phyloP scores from a whole-genome alignment of 2,888 invertebrate genomes.

The Tenthredo livida region DNA sequence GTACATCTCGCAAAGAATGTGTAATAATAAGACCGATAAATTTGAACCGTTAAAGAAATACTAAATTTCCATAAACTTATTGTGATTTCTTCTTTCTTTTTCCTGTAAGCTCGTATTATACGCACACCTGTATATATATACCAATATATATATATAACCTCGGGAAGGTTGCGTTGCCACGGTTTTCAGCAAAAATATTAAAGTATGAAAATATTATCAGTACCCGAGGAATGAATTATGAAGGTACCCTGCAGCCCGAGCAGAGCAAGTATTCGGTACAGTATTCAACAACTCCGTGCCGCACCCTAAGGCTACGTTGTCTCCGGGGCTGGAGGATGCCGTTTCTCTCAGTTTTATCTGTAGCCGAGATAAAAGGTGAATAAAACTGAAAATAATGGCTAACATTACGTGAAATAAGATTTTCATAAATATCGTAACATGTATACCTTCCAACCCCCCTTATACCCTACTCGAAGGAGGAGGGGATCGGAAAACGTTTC shows the following conservation, averaged over 20 bases:
- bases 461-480: background rate
- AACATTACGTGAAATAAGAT: slow-evolving; percentile 66
- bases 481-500: slow-evolving; percentile 4
- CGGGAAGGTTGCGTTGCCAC: slow-evolving; percentile 9
- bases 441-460: background rate
- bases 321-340: background rate
- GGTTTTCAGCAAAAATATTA: slow-evolving; percentile 21
- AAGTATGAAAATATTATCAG: slow-evolving; percentile 52
- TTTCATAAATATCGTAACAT: slow-evolving; percentile 58
- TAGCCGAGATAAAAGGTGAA: slow-evolving; percentile 58
- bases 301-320: slow-evolving; percentile 27
- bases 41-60: slow-evolving; percentile 30
- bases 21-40: slow-evolving; percentile 40
- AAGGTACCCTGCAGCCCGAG: slow-evolving; percentile 26
- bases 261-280: slow-evolving; percentile 35
- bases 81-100: slow-evolving; percentile 13
- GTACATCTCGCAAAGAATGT: slow-evolving; percentile 19
- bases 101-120: background rate
- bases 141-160: background rate
- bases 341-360: slow-evolving; percentile 20
- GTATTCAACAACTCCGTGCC: slow-evolving; percentile 45
- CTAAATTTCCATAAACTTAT: slow-evolving; percentile 41
- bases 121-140: background rate
- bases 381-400: slow-evolving; percentile 48
- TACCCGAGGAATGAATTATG: slow-evolving; percentile 39